A percentile compares a stretch with the other conserved stretches of the same genome.
Evolutionary conservation across 2,888 invertebrate genomes (phyloP).

Genomic region (Myopa testacea): DNA sequence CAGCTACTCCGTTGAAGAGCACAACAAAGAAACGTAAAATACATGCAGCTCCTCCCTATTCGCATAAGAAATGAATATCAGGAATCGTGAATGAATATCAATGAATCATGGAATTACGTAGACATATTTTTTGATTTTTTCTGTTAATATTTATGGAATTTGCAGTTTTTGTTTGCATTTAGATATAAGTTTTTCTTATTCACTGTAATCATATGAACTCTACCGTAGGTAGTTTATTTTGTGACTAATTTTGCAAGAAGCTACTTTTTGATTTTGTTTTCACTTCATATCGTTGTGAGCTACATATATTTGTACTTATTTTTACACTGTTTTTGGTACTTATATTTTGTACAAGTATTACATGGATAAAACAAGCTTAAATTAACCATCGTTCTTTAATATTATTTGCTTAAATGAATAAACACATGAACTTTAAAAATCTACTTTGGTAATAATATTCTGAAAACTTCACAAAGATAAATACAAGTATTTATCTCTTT

Average conservation of each 20-base stretch:
- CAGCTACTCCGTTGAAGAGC: conserved; percentile 65
- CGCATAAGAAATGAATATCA: conserved; percentile 24
- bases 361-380: not conserved
- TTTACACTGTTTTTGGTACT: not conserved
- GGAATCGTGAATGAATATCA: not conserved
- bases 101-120: not conserved
- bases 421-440: not conserved
- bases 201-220: not conserved
- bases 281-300: not conserved
- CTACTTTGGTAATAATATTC: too few species aligned
- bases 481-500: too few species aligned
- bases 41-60: conserved; percentile 60
- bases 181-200: conserved; percentile 1
- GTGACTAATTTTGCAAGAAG: too few species aligned
- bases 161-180: not conserved
- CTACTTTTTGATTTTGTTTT: too few species aligned
- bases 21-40: conserved; percentile 66
- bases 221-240: not conserved
- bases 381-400: not conserved
- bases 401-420: not conserved
- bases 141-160: not conserved
- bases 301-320: not conserved
- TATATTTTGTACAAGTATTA: not conserved
- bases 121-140: not conserved
- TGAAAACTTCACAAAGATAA: too few species aligned